Conservation (phyloP, 2,797 vertebrate species). For the Falco rusticolus region DNA sequence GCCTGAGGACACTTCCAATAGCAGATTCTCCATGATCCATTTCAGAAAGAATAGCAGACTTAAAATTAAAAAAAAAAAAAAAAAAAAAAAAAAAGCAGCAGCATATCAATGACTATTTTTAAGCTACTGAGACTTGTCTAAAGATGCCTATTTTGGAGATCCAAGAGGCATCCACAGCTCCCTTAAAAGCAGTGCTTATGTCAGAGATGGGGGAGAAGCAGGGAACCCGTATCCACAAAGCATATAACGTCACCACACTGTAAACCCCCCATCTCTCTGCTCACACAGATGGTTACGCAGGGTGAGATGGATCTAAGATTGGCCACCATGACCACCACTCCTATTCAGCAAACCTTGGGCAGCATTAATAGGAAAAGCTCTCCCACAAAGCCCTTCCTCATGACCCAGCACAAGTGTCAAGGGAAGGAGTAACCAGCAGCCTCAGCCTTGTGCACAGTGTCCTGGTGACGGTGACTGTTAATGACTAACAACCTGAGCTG, state of each 20-base stretch:
- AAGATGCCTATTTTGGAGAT: not conserved
- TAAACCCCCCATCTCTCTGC: not conserved
- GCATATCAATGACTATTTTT: accelerated
- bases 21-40: not conserved
- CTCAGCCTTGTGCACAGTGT: not conserved
- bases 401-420: not conserved
- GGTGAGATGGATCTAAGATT: accelerated
- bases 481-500: not conserved
- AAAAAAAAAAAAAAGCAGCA: not conserved
- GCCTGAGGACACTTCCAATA: not conserved
- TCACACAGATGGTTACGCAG: not conserved
- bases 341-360: not conserved
- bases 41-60: not conserved
- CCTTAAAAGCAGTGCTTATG: accelerated
- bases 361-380: not conserved
- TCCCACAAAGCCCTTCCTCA: not conserved
- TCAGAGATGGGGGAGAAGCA: not conserved
- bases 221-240: not conserved
- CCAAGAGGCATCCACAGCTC: not conserved
- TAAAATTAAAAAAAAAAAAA: not conserved
- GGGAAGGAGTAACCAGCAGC: not conserved
- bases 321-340: accelerated
- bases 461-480: not conserved
- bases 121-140: not conserved
- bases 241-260: accelerated